Conservation (phyloP, 2,888 invertebrate genomes). For the Brenthis ino region DNA sequence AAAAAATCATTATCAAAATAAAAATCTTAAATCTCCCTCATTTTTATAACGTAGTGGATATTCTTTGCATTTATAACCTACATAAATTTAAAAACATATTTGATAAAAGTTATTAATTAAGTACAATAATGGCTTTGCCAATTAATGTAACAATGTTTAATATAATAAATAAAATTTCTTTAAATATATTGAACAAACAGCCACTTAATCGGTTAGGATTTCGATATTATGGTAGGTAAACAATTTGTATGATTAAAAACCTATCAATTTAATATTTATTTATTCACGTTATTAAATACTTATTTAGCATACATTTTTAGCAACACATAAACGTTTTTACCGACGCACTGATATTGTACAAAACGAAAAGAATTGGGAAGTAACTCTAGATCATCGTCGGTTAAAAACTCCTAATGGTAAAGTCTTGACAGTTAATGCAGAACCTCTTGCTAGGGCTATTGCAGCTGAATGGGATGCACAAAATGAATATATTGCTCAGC, state of each 20-base stretch:
- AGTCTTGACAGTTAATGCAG: conserved; percentile 89
- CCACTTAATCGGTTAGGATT: conserved; percentile 13
- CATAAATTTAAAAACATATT: too few species aligned
- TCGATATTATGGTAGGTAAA: conserved; percentile 40
- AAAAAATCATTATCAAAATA: too few species aligned
- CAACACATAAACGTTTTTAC: conserved; percentile 87
- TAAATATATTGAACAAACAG: conserved; percentile 7
- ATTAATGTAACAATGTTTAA: conserved; percentile 23
- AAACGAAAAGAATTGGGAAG: conserved; percentile 89
- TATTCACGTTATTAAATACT: conserved; percentile 52
- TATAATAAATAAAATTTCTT: conserved; percentile 7
- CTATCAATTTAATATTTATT: conserved; percentile 36
- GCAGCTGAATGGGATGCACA: conserved; percentile 98
- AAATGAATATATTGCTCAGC: conserved; percentile 87
- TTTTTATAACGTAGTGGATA: too few species aligned
- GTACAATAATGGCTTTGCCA: neutral
- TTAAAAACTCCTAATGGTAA: conserved; percentile 94
- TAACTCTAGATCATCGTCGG: conserved; percentile 93
- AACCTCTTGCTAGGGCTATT: conserved; percentile 94
- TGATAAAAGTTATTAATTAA: neutral
- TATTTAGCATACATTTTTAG: conserved; percentile 48
- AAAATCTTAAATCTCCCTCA: too few species aligned
- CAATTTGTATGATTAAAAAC: neutral
- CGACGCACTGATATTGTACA: conserved; percentile 87
- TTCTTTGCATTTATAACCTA: too few species aligned